A percentile compares a stretch with the other conserved stretches of the same genome.
These are phyloP conservation scores for Emydocephalus ijimae DNA, from an alignment of 2,113 vertebrate genomes.

Conservation along the genomic window DNA sequence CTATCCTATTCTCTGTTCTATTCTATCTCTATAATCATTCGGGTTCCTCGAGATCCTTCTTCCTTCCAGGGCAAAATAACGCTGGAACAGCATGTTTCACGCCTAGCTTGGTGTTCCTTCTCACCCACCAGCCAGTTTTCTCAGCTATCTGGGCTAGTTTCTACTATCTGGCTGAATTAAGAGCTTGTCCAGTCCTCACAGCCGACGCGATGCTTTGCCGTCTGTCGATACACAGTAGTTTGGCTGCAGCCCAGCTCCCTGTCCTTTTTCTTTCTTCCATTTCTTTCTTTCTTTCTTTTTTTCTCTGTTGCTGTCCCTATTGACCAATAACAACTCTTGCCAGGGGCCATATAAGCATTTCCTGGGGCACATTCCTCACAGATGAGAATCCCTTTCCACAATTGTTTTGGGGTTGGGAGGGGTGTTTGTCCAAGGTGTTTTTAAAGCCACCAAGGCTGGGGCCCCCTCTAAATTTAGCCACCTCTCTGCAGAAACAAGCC, in stretches of 20 bases:
- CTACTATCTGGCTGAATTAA: background rate
- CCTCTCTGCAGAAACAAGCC: slow-evolving; percentile 26
- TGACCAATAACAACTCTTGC: slow-evolving; percentile 57
- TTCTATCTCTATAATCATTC: background rate
- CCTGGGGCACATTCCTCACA: slow-evolving; percentile 68
- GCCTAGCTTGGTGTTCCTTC: background rate
- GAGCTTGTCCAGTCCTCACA: slow-evolving; percentile 12
- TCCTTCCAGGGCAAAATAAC: background rate
- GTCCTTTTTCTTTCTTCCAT: slow-evolving; percentile 3
- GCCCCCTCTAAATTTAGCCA: slow-evolving; percentile 70
- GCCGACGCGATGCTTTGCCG: background rate
- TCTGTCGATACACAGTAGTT: slow-evolving; percentile 39
- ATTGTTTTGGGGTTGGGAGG: background rate
- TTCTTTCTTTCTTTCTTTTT: background rate
- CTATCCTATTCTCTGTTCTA: too few relatives aligned
- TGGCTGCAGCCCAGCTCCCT: slow-evolving; percentile 48
- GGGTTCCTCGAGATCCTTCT: background rate
- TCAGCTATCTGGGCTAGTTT: slow-evolving; percentile 18
- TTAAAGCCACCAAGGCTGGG: slow-evolving; percentile 55
- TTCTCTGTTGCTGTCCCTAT: accelerated
- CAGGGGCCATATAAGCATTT: slow-evolving; percentile 31
- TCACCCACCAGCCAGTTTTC: background rate
- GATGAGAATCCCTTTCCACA: slow-evolving; percentile 64
- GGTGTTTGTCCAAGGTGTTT: slow-evolving; percentile 57
- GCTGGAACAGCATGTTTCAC: background rate